Evolutionary conservation across 2,888 invertebrate species (phyloP).

Genomic region (Yponomeuta cagnagella): DNA sequence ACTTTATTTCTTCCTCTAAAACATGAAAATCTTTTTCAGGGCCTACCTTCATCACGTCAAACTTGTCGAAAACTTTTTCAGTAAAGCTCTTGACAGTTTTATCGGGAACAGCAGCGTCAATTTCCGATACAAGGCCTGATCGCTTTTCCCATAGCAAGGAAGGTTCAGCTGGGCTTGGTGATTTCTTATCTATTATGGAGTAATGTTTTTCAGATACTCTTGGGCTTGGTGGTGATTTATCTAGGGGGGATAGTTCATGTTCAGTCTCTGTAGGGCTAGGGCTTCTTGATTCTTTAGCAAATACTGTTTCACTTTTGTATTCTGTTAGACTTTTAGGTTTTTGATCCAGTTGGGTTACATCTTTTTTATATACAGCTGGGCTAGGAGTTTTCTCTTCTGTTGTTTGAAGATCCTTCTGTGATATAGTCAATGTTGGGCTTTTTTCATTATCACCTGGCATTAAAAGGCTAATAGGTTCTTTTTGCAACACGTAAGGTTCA

Average conservation of each 20-base stretch:
- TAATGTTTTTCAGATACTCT: slow-evolving; percentile 5
- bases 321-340: background rate
- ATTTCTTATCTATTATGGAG: background rate
- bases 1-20: background rate
- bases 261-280: background rate
- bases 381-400: too few species aligned
- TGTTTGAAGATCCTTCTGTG: too few species aligned
- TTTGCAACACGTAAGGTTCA: background rate
- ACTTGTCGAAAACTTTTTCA: background rate
- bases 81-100: background rate
- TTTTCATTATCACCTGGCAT: background rate
- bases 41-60: background rate
- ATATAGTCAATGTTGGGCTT: background rate
- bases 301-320: background rate
- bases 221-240: slow-evolving; percentile 2
- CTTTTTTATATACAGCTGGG: too few species aligned
- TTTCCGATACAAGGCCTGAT: background rate
- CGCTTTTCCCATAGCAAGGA: background rate
- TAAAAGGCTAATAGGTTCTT: background rate
- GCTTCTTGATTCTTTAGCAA: background rate
- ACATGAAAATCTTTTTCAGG: background rate
- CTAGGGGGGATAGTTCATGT: background rate
- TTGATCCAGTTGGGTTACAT: too few species aligned
- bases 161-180: background rate
- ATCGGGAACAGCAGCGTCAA: background rate